Conservation (phyloP, 2,113 vertebrate species). For the Propithecus coquereli region DNA sequence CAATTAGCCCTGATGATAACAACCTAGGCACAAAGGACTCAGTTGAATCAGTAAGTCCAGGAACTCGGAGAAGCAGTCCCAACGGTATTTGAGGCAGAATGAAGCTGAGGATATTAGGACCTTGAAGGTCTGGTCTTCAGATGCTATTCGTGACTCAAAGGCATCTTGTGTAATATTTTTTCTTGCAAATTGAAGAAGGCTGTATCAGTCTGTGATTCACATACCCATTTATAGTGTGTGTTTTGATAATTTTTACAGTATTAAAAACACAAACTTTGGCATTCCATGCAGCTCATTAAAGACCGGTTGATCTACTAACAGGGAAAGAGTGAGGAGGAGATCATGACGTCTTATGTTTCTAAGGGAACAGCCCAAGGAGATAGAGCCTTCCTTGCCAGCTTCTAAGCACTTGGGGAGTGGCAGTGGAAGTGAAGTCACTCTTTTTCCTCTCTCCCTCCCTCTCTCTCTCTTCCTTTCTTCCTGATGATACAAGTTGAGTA, state of each 20-base stretch:
- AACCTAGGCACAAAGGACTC: not conserved
- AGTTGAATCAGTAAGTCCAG: not conserved
- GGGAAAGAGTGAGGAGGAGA: not conserved
- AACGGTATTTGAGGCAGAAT: not conserved
- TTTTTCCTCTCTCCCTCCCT: rapidly evolving
- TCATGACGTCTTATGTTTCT: not conserved
- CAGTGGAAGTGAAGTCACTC: too few relatives aligned
- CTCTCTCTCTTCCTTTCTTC: too few relatives aligned
- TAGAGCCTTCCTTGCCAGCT: not conserved
- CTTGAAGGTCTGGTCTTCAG: not conserved
- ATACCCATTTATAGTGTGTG: not conserved
- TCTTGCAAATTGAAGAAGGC: not conserved
- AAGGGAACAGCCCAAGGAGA: not conserved
- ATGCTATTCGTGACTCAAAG: not conserved
- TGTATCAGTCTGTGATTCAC: not conserved
- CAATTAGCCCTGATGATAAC: not conserved
- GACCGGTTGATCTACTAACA: not conserved
- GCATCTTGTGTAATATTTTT: not conserved
- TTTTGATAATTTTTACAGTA: not conserved
- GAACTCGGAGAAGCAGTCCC: not conserved
- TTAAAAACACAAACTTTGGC: not conserved
- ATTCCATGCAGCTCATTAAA: not conserved
- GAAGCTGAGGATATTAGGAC: not conserved
- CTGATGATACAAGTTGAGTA: not conserved
- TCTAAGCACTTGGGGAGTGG: not conserved